These are phyloP conservation scores for Temnothorax ravouxi DNA, from an alignment of 2,888 invertebrate genomes.

Conservation along the genomic window DNA sequence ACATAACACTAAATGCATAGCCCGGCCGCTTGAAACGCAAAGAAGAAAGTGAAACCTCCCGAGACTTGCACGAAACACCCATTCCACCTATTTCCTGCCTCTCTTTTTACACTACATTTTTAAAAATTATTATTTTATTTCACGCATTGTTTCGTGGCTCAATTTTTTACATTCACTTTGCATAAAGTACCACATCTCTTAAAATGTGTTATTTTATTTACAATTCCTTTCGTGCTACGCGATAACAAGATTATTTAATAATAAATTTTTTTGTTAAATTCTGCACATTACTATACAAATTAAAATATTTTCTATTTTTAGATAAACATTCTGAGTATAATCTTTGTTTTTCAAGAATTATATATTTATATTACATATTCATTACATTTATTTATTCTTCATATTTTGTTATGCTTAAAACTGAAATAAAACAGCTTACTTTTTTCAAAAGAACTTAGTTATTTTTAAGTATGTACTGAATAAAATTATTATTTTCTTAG, in stretches of 20 bases:
- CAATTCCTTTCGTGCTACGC: background rate
- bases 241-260: background rate
- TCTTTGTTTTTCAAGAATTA: background rate
- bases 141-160: background rate
- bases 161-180: background rate
- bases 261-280: background rate
- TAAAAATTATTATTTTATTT: constrained; percentile 7
- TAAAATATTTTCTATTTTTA: background rate
- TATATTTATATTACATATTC: background rate
- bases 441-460: background rate
- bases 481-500: background rate
- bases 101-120: background rate
- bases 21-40: background rate
- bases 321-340: background rate
- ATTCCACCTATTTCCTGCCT: background rate
- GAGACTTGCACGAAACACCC: background rate
- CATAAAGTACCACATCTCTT: background rate
- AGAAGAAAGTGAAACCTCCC: background rate
- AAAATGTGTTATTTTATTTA: constrained; percentile 15
- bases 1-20: background rate
- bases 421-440: background rate
- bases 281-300: background rate
- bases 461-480: background rate
- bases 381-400: background rate
- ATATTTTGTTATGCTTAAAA: background rate